phyloP scores from a whole-genome alignment of 2,888 invertebrate species.

The Chrysolina oricalcia region DNA sequence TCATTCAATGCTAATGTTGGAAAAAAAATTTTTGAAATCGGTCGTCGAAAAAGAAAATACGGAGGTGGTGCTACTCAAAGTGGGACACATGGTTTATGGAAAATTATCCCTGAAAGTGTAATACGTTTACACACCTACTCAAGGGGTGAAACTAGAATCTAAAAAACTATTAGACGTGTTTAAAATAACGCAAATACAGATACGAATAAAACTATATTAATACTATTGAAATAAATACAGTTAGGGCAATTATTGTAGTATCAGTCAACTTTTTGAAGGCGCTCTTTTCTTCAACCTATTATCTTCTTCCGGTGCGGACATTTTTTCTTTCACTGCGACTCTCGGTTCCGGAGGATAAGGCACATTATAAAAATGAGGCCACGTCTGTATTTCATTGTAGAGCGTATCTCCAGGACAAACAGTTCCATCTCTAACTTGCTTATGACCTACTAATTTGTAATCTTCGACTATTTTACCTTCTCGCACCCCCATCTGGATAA shows the following conservation, averaged over 20 bases:
- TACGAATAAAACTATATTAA: not conserved
- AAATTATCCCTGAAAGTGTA: too few relatives aligned
- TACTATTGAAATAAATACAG: not conserved
- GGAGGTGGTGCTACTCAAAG: too few relatives aligned
- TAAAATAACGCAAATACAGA: too few relatives aligned
- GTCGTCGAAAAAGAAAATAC: too few relatives aligned
- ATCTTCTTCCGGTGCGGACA: not conserved
- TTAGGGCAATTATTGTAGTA: not conserved
- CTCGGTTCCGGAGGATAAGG: not conserved
- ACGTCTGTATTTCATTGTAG: slow-evolving; percentile 76
- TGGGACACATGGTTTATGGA: too few relatives aligned
- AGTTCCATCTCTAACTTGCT: slow-evolving; percentile 75
- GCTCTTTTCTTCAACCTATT: slow-evolving; percentile 2
- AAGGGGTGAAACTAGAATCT: too few relatives aligned
- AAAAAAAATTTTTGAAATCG: too few relatives aligned
- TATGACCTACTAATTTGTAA: slow-evolving; percentile 80
- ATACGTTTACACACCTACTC: too few relatives aligned
- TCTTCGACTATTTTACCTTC: slow-evolving; percentile 76
- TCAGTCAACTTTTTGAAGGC: not conserved
- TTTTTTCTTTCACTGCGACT: not conserved
- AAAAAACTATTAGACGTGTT: too few relatives aligned
- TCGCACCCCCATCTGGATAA: slow-evolving; percentile 78
- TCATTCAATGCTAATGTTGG: too few relatives aligned
- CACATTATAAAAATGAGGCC: slow-evolving; percentile 73
- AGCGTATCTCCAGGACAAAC: slow-evolving; percentile 81